Percentiles rank a stretch among this genome's conserved stretches.
Conservation (phyloP, 1,140 invertebrate species). For the Zaprionus camerounensis region DNA sequence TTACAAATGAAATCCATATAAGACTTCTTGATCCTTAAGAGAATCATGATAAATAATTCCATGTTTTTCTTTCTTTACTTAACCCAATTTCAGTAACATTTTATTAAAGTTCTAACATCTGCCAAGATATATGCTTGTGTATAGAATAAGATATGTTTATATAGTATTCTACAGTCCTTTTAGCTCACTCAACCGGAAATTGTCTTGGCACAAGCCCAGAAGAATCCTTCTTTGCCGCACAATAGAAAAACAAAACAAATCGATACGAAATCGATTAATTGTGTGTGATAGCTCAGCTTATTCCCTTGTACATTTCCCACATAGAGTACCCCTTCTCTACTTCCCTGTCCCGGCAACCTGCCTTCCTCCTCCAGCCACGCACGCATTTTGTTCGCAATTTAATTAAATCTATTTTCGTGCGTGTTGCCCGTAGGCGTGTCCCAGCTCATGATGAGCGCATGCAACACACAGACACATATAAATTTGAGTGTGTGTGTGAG, state of each 20-base stretch:
- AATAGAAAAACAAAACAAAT: slow-evolving; percentile 33
- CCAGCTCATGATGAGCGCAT: slow-evolving; percentile 41
- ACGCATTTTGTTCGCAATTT: slow-evolving; percentile 78
- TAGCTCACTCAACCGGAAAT: slow-evolving; percentile 55
- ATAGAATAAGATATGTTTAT: too few species aligned
- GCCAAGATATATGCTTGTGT: too few species aligned
- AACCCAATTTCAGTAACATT: too few species aligned
- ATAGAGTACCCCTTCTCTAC: neutral
- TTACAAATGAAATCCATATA: too few species aligned
- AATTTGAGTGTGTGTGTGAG: slow-evolving; percentile 1
- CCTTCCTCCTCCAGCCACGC: neutral
- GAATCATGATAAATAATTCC: too few species aligned
- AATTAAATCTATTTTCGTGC: slow-evolving; percentile 81
- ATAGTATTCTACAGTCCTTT: neutral
- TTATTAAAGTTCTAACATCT: too few species aligned
- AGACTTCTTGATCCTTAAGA: too few species aligned
- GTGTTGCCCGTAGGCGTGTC: slow-evolving; percentile 75
- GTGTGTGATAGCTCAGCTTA: slow-evolving; percentile 41
- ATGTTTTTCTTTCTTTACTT: too few species aligned
- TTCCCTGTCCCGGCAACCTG: neutral
- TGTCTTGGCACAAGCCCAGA: slow-evolving; percentile 51
- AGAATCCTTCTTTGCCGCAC: neutral
- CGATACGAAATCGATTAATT: slow-evolving; percentile 78
- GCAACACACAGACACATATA: slow-evolving; percentile 6
- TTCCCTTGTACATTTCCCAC: neutral